Percentiles rank a stretch among this genome's conserved stretches.
These are phyloP conservation scores for Dorcus parallelipipedus DNA, from an alignment of 2,888 invertebrate species.

Conservation along the genomic window DNA sequence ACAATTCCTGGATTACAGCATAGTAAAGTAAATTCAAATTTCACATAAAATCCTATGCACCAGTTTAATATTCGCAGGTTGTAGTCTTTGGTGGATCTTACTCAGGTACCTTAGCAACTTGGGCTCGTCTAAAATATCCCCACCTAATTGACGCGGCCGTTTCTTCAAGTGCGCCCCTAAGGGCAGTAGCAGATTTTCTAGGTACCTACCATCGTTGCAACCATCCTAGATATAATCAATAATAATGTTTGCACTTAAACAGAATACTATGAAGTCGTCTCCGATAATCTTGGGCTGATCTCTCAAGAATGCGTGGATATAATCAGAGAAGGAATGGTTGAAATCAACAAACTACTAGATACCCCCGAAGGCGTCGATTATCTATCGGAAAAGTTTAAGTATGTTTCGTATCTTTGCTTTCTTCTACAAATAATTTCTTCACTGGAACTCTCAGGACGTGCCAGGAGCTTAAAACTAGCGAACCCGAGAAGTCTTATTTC, in stretches of 20 bases:
- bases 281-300: conserved; percentile 47
- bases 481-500: conserved; percentile 23
- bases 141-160: conserved; percentile 57
- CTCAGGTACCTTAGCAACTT: conserved; percentile 59
- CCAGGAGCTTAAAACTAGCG: conserved; percentile 34
- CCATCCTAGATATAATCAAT: not conserved
- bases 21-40: conserved; percentile 38
- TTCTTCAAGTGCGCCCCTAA: conserved; percentile 59
- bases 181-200: conserved; percentile 57
- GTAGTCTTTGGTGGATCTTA: conserved; percentile 60
- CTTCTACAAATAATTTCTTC: not conserved
- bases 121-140: conserved; percentile 59
- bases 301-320: conserved; percentile 45
- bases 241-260: conserved; percentile 15
- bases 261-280: conserved; percentile 58
- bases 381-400: conserved; percentile 52
- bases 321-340: conserved; percentile 46
- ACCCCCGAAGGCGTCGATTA: conserved; percentile 38
- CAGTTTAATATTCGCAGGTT: conserved; percentile 19
- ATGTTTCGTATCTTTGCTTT: conserved; percentile 22
- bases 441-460: conserved; percentile 44
- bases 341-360: conserved; percentile 39
- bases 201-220: conserved; percentile 46
- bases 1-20: conserved; percentile 38
- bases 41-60: not conserved